Evolutionary conservation across 2,888 invertebrate species (phyloP).

Genomic region (Himalopsyche tibetana): DNA sequence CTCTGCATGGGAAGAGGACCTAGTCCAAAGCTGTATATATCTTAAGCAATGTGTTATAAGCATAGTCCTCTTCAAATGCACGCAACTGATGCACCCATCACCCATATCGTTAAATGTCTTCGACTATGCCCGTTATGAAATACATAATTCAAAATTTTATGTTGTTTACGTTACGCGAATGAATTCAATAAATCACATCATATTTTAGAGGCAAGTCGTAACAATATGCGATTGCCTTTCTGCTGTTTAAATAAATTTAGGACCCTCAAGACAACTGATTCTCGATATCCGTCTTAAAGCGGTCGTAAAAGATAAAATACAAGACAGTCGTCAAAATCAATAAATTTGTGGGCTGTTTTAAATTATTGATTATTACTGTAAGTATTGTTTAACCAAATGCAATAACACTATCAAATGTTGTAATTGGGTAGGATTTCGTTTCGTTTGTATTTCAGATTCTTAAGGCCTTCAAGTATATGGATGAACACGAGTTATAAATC

Average conservation of each 20-base stretch:
- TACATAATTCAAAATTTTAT: constrained; percentile 64
- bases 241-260: constrained; percentile 23
- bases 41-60: too few relatives aligned
- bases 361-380: too few relatives aligned
- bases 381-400: too few relatives aligned
- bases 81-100: constrained; percentile 38
- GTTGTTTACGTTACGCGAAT: constrained; percentile 57
- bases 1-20: too few relatives aligned
- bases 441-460: too few relatives aligned
- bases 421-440: too few relatives aligned
- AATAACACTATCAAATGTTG: too few relatives aligned
- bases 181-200: constrained; percentile 53
- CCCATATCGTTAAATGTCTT: constrained; percentile 59
- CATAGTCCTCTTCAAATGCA: background rate
- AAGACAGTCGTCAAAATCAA: too few relatives aligned
- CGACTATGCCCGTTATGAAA: constrained; percentile 59
- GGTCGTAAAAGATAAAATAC: background rate
- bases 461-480: too few relatives aligned
- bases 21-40: too few relatives aligned
- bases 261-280: constrained; percentile 3
- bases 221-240: constrained; percentile 26
- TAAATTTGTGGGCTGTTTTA: too few relatives aligned
- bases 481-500: too few relatives aligned
- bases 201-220: constrained; percentile 2
- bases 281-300: background rate